Evolutionary conservation across 2,888 invertebrate genomes (phyloP).

Genomic region (Danaus chrysippus): DNA sequence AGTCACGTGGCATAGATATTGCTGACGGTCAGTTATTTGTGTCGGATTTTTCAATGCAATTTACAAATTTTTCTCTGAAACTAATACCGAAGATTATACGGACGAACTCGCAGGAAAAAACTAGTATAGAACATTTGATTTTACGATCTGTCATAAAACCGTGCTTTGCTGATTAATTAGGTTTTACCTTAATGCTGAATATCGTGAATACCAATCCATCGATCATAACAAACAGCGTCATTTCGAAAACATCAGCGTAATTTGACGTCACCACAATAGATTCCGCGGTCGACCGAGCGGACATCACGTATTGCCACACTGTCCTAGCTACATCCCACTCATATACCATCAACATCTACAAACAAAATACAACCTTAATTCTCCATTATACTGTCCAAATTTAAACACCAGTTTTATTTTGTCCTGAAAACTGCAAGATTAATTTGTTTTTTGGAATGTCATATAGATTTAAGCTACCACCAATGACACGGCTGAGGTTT

Average conservation of each 20-base stretch:
- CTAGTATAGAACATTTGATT: too few relatives aligned
- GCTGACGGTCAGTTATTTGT: too few relatives aligned
- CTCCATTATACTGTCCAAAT: neutral
- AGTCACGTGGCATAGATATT: too few relatives aligned
- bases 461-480: neutral
- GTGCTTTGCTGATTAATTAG: too few relatives aligned
- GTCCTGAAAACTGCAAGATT: neutral
- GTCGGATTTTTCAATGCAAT: too few relatives aligned
- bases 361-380: slow-evolving; percentile 9
- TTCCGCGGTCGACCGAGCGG: slow-evolving; percentile 35
- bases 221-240: slow-evolving; percentile 12
- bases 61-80: too few relatives aligned
- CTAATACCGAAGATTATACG: too few relatives aligned
- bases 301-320: slow-evolving; percentile 23
- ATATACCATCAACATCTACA: slow-evolving; percentile 5
- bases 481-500: neutral
- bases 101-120: too few relatives aligned
- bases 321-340: slow-evolving; percentile 7
- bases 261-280: slow-evolving; percentile 34
- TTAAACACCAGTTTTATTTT: neutral
- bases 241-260: slow-evolving; percentile 30
- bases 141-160: too few relatives aligned
- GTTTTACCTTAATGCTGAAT: neutral
- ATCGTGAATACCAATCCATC: neutral
- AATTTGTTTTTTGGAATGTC: neutral